phyloP scores from a whole-genome alignment of 2,888 invertebrate genomes.

The Sicus ferrugineus region DNA sequence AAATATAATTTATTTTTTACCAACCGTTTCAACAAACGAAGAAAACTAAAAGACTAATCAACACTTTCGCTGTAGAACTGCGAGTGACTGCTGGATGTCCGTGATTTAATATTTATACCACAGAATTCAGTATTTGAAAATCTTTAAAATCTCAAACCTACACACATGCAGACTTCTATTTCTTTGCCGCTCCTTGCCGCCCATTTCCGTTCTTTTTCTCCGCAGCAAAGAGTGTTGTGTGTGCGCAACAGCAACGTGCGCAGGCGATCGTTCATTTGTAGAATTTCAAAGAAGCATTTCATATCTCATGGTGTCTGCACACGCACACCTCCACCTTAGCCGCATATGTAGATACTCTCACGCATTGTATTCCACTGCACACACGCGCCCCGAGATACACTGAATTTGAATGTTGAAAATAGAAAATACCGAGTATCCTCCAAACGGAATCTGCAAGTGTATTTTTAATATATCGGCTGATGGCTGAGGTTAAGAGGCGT shows the following conservation, averaged over 20 bases:
- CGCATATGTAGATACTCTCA: neutral
- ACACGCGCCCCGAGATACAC: constrained; percentile 2
- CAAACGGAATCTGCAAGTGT: constrained; percentile 23
- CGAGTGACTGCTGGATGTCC: constrained; percentile 64
- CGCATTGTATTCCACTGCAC: neutral
- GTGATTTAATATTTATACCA: constrained; percentile 65
- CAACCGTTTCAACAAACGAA: constrained; percentile 55
- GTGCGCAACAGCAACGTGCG: constrained; percentile 7
- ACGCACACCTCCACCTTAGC: constrained; percentile 2
- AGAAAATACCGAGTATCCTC: constrained; percentile 26
- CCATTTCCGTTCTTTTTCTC: neutral
- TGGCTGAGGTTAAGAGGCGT: neutral
- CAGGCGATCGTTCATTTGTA: constrained; percentile 11
- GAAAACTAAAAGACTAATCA: constrained; percentile 60
- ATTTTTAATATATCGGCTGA: constrained; percentile 14
- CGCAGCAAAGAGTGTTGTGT: neutral
- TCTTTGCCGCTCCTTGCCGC: neutral
- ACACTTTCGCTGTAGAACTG: constrained; percentile 66
- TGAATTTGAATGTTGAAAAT: constrained; percentile 30
- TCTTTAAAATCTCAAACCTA: constrained; percentile 22
- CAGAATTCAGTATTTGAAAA: constrained; percentile 48
- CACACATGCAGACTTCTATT: constrained; percentile 6
- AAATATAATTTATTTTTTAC: constrained; percentile 41
- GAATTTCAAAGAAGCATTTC: too few relatives aligned
- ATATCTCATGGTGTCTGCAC: constrained; percentile 34